Base-by-base conservation (phyloP, 2,888 invertebrate genomes). In the Acleris cristana region DNA sequence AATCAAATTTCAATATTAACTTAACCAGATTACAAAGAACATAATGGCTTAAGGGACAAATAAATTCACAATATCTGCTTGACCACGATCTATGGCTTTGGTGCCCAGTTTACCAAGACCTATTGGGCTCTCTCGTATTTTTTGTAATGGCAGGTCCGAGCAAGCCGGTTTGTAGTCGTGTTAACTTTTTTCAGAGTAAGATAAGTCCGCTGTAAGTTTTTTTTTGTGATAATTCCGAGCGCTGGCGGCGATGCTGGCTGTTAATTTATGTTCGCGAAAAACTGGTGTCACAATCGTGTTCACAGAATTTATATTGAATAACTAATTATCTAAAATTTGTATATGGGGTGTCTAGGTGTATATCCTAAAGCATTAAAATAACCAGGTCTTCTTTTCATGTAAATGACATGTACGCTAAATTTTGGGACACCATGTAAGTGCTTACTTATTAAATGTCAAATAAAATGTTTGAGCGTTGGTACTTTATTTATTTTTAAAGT, bases 171-270 rank as follows among this genome's bases (percentile, higher is more conserved):
- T 5, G 7, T 34, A 5, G 19, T 66, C 56, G 18, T 66, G 7
- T 61, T 56, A 51, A 51, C 79, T 79, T 87, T 88, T 89, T 87
- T 80, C 80, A 82, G 81, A 87, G 89, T 89, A 89, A 89, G 89
- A 88, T 84, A 76, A 74, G 77, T 71, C 71, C 76, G 70, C 81
- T 83, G 84, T 81, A 81, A 84, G 87, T 90, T 88, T 91, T 89
- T 87, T 90, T 90, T 90, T 86, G 88, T 88, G 88, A 89, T 90
- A 90, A 90, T 89, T 91, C 88, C 83, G 83, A 86, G 85, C 82
- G 80, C 89, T 90, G 88, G 84, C 87, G 75, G 87, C 89, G 90
- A 78, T 79, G 78, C 80, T 82, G 79, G 80, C 88, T 89, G 89
- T 90, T 89, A 86, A 85, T n/a, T 52, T 51, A 44, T 40, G 40